phyloP scores from a whole-genome alignment of 2,797 vertebrate species.

The Channa striata region DNA sequence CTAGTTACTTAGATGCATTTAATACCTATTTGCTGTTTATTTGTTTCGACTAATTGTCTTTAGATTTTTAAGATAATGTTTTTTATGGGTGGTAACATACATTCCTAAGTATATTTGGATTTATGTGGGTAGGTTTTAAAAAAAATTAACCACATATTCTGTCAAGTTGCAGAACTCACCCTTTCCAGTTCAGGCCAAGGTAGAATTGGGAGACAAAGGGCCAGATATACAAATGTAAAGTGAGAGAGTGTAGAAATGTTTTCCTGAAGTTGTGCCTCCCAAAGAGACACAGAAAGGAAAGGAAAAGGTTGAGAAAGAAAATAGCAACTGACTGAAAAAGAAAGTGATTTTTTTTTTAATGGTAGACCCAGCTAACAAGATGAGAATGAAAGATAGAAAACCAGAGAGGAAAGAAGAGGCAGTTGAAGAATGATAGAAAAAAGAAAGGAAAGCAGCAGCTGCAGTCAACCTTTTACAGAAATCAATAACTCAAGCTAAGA shows the following conservation, averaged over 20 bases:
- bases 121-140: background rate
- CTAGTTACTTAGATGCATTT: background rate
- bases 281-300: constrained; percentile 1
- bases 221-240: constrained; percentile 10
- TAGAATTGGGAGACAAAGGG: background rate
- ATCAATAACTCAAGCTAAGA: constrained; percentile 75
- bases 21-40: constrained; percentile 3
- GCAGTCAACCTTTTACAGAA: constrained; percentile 73
- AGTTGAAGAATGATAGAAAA: constrained; percentile 20
- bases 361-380: constrained; percentile 6
- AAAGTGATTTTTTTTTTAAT: constrained; percentile 3
- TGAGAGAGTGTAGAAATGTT: constrained; percentile 11
- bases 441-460: constrained; percentile 37
- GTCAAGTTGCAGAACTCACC: constrained; percentile 14
- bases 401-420: constrained; percentile 16
- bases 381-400: constrained; percentile 33
- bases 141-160: background rate
- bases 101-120: background rate
- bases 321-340: constrained; percentile 19
- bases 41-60: too few species aligned
- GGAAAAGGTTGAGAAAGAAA: constrained; percentile 26
- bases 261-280: constrained; percentile 3
- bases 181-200: constrained; percentile 3
- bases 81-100: too few species aligned
- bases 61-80: too few species aligned